Evolutionary conservation across 2,888 invertebrate genomes (phyloP).

Genomic region (Aelia acuminata): DNA sequence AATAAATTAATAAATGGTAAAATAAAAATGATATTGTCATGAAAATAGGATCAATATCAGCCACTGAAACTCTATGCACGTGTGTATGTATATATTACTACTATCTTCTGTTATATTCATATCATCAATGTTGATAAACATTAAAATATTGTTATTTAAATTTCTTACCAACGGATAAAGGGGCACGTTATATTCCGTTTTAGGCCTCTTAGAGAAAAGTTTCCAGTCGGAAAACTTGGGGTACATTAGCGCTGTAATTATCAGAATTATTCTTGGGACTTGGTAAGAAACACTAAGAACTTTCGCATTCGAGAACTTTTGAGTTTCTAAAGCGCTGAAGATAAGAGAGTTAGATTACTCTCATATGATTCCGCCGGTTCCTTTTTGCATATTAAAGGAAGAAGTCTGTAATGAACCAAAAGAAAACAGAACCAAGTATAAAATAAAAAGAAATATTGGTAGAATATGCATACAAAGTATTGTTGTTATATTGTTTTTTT

Average conservation of each 20-base stretch:
- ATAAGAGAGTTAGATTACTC: conserved; percentile 17
- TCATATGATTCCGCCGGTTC: neutral
- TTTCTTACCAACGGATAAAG: neutral
- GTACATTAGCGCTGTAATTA: conserved; percentile 17
- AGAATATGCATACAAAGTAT: too few relatives aligned
- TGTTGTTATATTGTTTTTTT: too few relatives aligned
- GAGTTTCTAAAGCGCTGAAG: neutral
- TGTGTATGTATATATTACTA: too few relatives aligned
- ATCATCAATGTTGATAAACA: too few relatives aligned
- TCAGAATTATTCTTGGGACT: conserved; percentile 6
- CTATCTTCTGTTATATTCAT: too few relatives aligned
- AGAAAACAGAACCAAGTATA: too few relatives aligned
- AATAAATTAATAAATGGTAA: too few relatives aligned
- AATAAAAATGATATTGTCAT: too few relatives aligned
- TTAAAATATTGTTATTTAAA: neutral
- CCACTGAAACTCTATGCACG: too few relatives aligned
- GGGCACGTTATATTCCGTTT: neutral
- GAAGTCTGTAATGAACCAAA: neutral
- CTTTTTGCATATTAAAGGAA: neutral
- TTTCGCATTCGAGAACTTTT: neutral
- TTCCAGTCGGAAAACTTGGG: neutral
- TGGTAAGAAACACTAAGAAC: conserved; percentile 10
- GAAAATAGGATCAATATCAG: too few relatives aligned
- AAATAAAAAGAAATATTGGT: too few relatives aligned
- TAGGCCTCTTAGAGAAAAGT: neutral